These are phyloP conservation scores for Excalfactoria chinensis DNA, from an alignment of 2,113 vertebrate species.

Conservation along the genomic window DNA sequence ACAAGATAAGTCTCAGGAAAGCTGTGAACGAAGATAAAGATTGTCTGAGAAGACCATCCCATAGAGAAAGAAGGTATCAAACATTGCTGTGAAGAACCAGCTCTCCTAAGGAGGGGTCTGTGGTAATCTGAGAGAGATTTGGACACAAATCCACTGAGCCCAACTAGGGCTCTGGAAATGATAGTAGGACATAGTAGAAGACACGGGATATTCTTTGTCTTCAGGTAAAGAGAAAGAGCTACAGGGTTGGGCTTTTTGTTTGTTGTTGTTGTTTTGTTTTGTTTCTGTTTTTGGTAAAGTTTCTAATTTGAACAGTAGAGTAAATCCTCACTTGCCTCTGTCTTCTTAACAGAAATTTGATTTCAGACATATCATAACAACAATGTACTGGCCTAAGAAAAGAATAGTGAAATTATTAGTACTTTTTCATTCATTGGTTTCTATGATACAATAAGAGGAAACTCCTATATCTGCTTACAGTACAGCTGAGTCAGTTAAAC, in stretches of 20 bases:
- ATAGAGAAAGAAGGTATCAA: rapidly evolving
- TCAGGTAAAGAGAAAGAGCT: background rate
- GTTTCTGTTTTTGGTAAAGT: background rate
- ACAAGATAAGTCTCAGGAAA: background rate
- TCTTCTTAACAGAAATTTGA: background rate
- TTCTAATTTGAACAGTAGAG: background rate
- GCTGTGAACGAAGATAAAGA: background rate
- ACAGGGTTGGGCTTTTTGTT: too few relatives aligned
- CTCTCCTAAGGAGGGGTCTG: background rate
- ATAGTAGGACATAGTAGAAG: background rate
- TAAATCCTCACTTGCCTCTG: background rate
- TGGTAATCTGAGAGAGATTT: background rate
- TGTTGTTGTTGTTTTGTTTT: too few relatives aligned
- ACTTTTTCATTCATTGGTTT: background rate
- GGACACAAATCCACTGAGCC: background rate
- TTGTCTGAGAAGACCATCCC: background rate
- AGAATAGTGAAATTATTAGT: background rate
- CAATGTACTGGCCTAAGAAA: background rate
- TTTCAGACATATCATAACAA: background rate
- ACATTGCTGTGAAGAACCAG: background rate
- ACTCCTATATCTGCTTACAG: background rate
- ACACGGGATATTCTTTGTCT: background rate
- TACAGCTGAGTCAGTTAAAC: background rate
- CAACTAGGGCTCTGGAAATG: background rate
- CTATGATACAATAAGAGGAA: background rate